phyloP scores from a whole-genome alignment of 2,888 invertebrate species.

The Rhaphigaster nebulosa region DNA sequence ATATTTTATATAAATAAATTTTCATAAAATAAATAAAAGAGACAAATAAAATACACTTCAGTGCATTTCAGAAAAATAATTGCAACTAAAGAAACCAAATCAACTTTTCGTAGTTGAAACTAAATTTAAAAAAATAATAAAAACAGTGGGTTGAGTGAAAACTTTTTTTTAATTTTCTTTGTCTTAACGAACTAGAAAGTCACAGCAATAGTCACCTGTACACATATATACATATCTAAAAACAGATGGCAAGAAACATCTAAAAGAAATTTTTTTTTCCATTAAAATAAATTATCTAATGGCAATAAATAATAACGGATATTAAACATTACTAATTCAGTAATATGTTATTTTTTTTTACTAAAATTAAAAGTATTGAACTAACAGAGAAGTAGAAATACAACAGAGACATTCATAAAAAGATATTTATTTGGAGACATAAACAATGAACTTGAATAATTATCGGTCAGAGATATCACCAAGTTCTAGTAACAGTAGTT shows the following conservation, averaged over 20 bases:
- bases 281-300: neutral
- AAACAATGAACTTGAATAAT: neutral
- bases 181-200: neutral
- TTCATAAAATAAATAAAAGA: slow-evolving; percentile 20
- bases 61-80: neutral
- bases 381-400: neutral
- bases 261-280: neutral
- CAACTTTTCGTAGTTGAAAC: neutral
- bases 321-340: neutral
- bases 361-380: neutral
- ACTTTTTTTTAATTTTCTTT: slow-evolving; percentile 9
- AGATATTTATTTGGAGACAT: neutral
- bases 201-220: slow-evolving; percentile 41
- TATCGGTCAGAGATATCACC: neutral
- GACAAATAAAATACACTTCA: neutral
- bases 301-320: neutral
- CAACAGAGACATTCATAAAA: neutral
- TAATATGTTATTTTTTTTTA: neutral
- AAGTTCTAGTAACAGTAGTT: neutral
- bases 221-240: slow-evolving; percentile 36
- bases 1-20: neutral
- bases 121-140: neutral
- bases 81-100: slow-evolving; percentile 9
- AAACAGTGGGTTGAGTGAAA: neutral
- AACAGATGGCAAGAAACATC: slow-evolving; percentile 31